These are phyloP conservation scores for Maconellicoccus hirsutus DNA, from an alignment of 1,140 invertebrate species.

Conservation along the genomic window DNA sequence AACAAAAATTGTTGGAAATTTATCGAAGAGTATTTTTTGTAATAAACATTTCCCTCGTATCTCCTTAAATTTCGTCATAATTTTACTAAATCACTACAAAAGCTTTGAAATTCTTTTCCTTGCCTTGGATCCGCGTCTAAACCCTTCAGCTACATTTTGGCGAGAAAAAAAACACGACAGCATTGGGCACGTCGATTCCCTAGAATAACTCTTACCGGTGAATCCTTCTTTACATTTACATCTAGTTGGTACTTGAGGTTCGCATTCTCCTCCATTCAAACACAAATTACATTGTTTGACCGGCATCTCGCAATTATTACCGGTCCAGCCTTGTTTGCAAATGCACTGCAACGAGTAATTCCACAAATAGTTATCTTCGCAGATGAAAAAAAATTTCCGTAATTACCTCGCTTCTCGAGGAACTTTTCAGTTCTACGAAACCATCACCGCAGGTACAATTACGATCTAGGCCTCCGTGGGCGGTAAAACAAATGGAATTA, in stretches of 20 bases:
- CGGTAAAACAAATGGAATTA: slow-evolving; percentile 5
- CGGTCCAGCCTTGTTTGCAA: slow-evolving; percentile 51
- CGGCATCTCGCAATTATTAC: slow-evolving; percentile 49
- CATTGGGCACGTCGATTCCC: too few species aligned
- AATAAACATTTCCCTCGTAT: too few species aligned
- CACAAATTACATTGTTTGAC: slow-evolving; percentile 32
- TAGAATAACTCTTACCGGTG: slow-evolving; percentile 37
- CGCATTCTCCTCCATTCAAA: slow-evolving; percentile 47
- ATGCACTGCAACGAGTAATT: slow-evolving; percentile 43
- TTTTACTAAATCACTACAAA: too few species aligned
- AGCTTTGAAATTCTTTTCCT: too few species aligned
- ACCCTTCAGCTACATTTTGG: too few species aligned
- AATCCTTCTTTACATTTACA: slow-evolving; percentile 39
- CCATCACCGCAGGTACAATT: slow-evolving; percentile 7
- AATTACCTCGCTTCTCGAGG: not conserved
- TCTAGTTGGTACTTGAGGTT: slow-evolving; percentile 30
- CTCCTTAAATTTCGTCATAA: too few species aligned
- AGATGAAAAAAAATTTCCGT: too few species aligned
- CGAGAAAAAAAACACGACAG: too few species aligned
- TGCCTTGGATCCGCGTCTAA: too few species aligned
- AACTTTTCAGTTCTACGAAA: not conserved
- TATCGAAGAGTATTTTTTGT: too few species aligned
- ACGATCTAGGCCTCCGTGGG: not conserved
- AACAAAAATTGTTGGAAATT: too few species aligned
- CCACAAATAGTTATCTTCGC: too few species aligned